Evolutionary conservation across 2,888 invertebrate genomes (phyloP), one percentile per base, ranked within the genome.

Genomic region (Xiphydria camelus): DNA sequence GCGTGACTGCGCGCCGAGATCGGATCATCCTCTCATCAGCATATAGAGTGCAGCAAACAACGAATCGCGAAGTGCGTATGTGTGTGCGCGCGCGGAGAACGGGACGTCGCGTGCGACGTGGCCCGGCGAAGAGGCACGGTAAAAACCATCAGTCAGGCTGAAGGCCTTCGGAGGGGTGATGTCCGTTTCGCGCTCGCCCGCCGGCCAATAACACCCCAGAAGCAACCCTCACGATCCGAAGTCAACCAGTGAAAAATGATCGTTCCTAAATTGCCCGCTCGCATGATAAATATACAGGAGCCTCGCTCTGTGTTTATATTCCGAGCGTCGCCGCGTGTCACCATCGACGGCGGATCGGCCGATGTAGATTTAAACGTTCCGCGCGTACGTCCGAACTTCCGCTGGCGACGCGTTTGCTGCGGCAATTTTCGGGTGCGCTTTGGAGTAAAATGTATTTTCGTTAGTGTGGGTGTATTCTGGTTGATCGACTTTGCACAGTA

Each of bases 251-350:
- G 75, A 75, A 75, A 75, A 75, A 75, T 75, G 75, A 74, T 75
- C 73, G 66, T 41, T 57, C 61, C 67, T 66, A 75, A 74, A 75
- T 74, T 75, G 72, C 73, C 68, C 69, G 73, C 73, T 74, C 71
- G 72, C 70, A 75, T 75, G 75, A 74, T 75, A 74, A 75, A 75
- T 75, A 70, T 73, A 70, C 70, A 58, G 54, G 46, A 48, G 53
- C 49, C 52, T 43, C 41, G 45, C 49, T 25, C 21, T 40, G 25
- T 45, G 20, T 47, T 41, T 47, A 48, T 41, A 44, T 48, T 53
- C 49, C 35, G 40, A 22, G 39, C 49, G 53, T 55, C 49, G 47
- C 53, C 49, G 23, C 35, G 43, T 36, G 37, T 29, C n/a, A 18
- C 43, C 48, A 43, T 39, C 44, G n/a, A n/a, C n/a, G n/a, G n/a